A percentile compares a stretch with the other conserved stretches of the same genome.
Conservation (phyloP, 2,888 invertebrate species). For the Aproaerema taeniolella region DNA sequence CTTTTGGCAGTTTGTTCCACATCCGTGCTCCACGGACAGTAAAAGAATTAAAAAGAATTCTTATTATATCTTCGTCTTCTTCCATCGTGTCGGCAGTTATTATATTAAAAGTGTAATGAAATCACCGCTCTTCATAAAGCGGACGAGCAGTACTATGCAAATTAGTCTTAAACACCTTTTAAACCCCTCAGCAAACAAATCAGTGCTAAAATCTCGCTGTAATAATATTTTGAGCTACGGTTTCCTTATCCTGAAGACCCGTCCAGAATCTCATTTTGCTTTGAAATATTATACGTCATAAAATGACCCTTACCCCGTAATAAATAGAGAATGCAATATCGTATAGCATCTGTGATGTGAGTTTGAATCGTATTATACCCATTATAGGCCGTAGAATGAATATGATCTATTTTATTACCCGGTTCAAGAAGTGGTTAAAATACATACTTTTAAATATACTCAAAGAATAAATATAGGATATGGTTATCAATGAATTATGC, state of each 20-base stretch:
- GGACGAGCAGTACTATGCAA: too few relatives aligned
- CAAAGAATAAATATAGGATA: neutral
- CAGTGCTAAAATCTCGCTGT: slow-evolving; percentile 1
- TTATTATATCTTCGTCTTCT: too few relatives aligned
- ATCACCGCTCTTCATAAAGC: too few relatives aligned
- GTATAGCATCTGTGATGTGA: slow-evolving; percentile 10
- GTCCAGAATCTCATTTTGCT: slow-evolving; percentile 1
- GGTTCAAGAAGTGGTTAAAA: neutral
- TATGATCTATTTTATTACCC: slow-evolving; percentile 3
- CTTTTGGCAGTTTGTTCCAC: too few relatives aligned
- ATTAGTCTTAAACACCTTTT: too few relatives aligned
- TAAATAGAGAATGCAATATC: slow-evolving; percentile 10
- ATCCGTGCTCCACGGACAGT: too few relatives aligned
- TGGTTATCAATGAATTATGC: neutral
- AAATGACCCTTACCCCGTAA: slow-evolving; percentile 10
- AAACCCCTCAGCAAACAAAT: slow-evolving; percentile 1
- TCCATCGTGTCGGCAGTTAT: too few relatives aligned
- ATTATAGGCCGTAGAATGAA: neutral
- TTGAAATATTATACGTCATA: slow-evolving; percentile 8
- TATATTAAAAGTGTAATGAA: too few relatives aligned
- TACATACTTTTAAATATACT: neutral
- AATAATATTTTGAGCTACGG: neutral
- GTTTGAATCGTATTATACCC: slow-evolving; percentile 6
- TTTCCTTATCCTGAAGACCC: slow-evolving; percentile 2
- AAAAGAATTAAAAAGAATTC: too few relatives aligned